Percentiles rank a stretch among this genome's conserved stretches.
Conservation (phyloP, 2,113 vertebrate genomes). For the Colinus virginianus region DNA sequence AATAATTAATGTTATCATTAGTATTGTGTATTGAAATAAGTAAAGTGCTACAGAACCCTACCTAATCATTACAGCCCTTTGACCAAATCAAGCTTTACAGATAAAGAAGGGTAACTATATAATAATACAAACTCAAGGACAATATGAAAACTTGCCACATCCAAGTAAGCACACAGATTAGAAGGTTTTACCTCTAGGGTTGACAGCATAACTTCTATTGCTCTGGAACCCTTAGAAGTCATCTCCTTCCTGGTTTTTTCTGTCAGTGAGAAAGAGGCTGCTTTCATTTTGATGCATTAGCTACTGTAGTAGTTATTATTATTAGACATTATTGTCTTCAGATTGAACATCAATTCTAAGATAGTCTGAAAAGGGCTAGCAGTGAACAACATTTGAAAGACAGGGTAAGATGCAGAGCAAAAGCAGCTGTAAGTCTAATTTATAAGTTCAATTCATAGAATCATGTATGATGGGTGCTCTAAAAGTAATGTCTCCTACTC, state of each 20-base stretch:
- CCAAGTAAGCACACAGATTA: not conserved
- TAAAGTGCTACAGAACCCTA: not conserved
- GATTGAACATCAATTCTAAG: not conserved
- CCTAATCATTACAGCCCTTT: not conserved
- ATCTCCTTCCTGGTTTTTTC: slow-evolving; percentile 97
- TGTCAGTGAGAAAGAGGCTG: slow-evolving; percentile 71
- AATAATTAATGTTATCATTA: too few relatives aligned
- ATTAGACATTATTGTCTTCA: not conserved
- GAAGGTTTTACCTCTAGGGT: slow-evolving; percentile 88
- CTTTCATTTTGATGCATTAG: slow-evolving; percentile 17
- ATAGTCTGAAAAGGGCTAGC: not conserved
- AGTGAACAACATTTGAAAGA: not conserved
- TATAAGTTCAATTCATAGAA: not conserved
- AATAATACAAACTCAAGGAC: not conserved
- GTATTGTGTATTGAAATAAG: not conserved
- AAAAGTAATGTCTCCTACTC: too few relatives aligned
- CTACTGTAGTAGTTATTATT: not conserved
- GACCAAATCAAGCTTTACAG: not conserved
- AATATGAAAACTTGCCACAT: not conserved
- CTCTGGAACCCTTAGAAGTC: slow-evolving; percentile 93
- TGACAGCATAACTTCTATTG: slow-evolving; percentile 91
- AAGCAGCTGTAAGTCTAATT: not conserved
- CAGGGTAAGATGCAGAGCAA: too few relatives aligned
- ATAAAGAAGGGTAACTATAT: not conserved
- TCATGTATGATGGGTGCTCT: not conserved